Evolutionary conservation across 2,797 vertebrate species (phyloP), one percentile per base, ranked within the genome.

Genomic region (Pagetopsis macropterus): DNA sequence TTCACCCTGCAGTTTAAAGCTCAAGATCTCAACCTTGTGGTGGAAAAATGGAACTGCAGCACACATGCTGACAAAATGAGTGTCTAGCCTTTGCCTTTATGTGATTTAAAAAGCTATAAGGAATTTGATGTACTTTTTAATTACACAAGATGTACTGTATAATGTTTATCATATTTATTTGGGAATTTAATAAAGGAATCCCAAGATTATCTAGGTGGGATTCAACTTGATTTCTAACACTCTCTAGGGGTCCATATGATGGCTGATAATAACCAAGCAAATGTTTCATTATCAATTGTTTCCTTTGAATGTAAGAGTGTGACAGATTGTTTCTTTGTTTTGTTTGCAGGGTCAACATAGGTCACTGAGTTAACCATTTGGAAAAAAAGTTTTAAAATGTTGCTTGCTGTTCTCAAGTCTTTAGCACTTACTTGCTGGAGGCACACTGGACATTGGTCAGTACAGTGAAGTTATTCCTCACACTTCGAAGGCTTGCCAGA

Each of bases 391-490:
- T 17, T 37, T 7, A 55, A 33, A 7, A 21, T 11, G 2, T 37
- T 45, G 1, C 10, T 41, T 40, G 5, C 9, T 58, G n/a, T 23
- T n/a, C 9, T 41, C 63, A 23, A 44, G 27, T 45, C 14, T 31
- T 23, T 7, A 17, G 11, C 16, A 73, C 97, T 95, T 95, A 99
- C 98, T 98, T 99, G 95, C 94, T 98, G 78, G 97, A 94, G 70
- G 97, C 90, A 90, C 97, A 97, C 21, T 99, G 98, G 75, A 99
- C 93, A 88, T 98, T 99, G 78, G 98, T 99, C 71, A 99, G 92
- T 19, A 96, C 84, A 0, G 97, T 98, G 89, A 99, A 98, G 91
- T 99, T 99, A 93, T 97, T 99, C 85, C 98, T 95, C 76, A 99
- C 97, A 84, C 97, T 99, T 72, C 97, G 93, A 81, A 99, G 94